Evolutionary conservation across 2,113 vertebrate species (phyloP).

Genomic region (Perca fluviatilis): DNA sequence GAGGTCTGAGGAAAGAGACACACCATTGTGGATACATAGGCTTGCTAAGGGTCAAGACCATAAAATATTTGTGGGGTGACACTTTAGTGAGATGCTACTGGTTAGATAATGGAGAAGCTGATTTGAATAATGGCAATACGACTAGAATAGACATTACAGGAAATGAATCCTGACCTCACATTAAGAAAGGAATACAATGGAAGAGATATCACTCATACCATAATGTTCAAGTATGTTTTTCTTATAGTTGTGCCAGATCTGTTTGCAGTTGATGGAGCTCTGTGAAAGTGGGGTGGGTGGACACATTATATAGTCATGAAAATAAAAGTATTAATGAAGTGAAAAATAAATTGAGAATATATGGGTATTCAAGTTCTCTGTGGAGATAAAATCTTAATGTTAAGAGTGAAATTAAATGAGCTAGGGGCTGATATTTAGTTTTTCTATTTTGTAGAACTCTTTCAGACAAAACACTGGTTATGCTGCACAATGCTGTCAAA

Average conservation of each 20-base stretch:
- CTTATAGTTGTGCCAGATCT: not conserved
- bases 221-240: not conserved
- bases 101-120: not conserved
- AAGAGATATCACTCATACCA: not conserved
- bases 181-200: not conserved
- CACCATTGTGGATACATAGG: not conserved
- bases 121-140: not conserved
- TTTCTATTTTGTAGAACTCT: not conserved
- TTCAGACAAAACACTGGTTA: no score
- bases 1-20: not conserved
- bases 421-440: no score
- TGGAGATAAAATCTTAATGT: no score
- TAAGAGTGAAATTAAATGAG: no score
- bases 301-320: not conserved
- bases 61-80: not conserved
- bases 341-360: not conserved
- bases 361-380: not conserved
- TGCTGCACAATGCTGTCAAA: no score
- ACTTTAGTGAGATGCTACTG: not conserved
- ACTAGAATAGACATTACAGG: not conserved
- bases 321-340: not conserved
- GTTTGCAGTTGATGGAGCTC: not conserved
- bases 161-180: not conserved
- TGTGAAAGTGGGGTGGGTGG: not conserved
- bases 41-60: not conserved